Percentiles rank a stretch among this genome's conserved stretches.
Evolutionary conservation across 2,113 vertebrate genomes (phyloP).

Genomic region (Procavia capensis): DNA sequence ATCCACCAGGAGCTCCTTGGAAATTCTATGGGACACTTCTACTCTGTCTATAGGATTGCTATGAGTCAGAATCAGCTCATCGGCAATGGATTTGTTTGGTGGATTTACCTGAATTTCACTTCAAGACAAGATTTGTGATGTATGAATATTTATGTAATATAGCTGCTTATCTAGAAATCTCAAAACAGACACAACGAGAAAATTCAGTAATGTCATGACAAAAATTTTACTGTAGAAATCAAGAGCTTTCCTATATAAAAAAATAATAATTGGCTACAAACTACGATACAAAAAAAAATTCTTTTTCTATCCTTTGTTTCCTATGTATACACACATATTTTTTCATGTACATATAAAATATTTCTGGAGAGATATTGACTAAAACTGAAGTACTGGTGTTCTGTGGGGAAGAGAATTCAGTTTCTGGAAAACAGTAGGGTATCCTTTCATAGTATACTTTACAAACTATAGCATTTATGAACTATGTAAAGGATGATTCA

Average conservation of each 20-base stretch:
- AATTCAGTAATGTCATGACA: not conserved
- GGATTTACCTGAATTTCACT: not conserved
- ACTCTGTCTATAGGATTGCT: too few species aligned
- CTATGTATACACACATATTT: not conserved
- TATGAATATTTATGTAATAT: not conserved
- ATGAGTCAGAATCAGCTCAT: too few species aligned
- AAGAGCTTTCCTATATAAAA: constrained; percentile 7
- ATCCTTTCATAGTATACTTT: not conserved
- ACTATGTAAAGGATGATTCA: not conserved
- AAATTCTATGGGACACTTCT: too few species aligned
- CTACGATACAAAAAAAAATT: not conserved
- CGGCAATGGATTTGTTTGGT: too few species aligned
- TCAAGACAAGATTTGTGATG: not conserved
- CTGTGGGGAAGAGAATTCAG: not conserved
- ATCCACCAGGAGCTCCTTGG: too few species aligned
- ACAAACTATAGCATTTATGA: not conserved
- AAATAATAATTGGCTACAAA: not conserved
- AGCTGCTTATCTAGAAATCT: constrained; percentile 26
- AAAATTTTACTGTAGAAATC: not conserved
- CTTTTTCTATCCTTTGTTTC: constrained; percentile 8
- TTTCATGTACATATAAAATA: not conserved
- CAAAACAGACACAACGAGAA: not conserved
- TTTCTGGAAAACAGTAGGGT: not conserved
- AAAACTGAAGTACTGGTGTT: not conserved
- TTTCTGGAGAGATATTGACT: not conserved